Evolutionary conservation across 2,113 vertebrate genomes (phyloP).

Genomic region (Cyanoramphus novaezelandiae): DNA sequence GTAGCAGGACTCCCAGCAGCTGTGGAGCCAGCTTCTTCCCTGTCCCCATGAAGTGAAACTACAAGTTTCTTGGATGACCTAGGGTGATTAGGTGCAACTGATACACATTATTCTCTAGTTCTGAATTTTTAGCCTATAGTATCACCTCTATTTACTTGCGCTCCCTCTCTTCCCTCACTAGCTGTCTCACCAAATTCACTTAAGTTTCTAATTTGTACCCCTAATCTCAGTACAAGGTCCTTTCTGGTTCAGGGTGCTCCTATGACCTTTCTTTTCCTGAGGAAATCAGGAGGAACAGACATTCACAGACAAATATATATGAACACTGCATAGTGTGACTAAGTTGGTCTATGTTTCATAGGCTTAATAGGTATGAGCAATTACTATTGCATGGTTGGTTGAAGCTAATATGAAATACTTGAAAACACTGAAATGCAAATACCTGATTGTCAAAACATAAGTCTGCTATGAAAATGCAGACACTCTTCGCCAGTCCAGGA

Average conservation of each 20-base stretch:
- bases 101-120: neutral
- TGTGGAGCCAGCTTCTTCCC: neutral
- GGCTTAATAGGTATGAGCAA: neutral
- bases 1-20: neutral
- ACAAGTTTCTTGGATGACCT: neutral
- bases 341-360: neutral
- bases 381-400: neutral
- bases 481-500: neutral
- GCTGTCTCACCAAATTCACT: neutral
- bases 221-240: neutral
- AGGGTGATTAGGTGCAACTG: neutral
- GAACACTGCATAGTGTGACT: neutral
- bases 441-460: neutral
- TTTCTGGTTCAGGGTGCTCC: neutral
- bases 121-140: neutral
- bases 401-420: neutral
- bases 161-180: neutral
- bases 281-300: neutral
- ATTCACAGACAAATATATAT: neutral
- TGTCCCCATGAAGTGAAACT: neutral
- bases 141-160: neutral
- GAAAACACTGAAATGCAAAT: neutral
- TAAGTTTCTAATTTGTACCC: neutral
- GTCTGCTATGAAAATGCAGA: slow-evolving; percentile 34
- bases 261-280: neutral